Conservation (phyloP, 2,888 invertebrate species). For the Nomada flava region DNA sequence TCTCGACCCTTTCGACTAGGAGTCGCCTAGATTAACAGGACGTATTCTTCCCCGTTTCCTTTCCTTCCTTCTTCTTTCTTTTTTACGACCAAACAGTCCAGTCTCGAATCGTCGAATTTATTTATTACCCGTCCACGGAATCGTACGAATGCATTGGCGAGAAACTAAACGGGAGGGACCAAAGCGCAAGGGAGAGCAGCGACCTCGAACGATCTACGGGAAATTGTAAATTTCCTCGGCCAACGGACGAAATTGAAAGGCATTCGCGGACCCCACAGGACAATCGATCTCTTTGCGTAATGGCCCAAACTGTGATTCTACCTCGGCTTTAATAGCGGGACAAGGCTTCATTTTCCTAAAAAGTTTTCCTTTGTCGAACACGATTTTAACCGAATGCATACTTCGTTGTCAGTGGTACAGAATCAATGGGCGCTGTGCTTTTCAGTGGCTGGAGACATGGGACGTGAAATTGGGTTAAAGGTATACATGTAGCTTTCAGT, state of each 20-base stretch:
- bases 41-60: slow-evolving; percentile 19
- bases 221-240: slow-evolving; percentile 76
- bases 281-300: slow-evolving; percentile 72
- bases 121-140: slow-evolving; percentile 2
- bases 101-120: slow-evolving; percentile 34
- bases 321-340: slow-evolving; percentile 48
- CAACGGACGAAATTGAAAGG: slow-evolving; percentile 69
- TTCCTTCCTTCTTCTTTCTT: slow-evolving; percentile 3
- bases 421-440: too few relatives aligned
- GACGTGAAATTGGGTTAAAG: too few relatives aligned
- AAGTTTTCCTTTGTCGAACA: background rate
- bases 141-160: slow-evolving; percentile 17
- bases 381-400: background rate
- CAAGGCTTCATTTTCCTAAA: slow-evolving; percentile 26
- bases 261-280: slow-evolving; percentile 51
- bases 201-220: slow-evolving; percentile 63
- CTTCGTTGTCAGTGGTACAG: too few relatives aligned
- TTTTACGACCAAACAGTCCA: slow-evolving; percentile 51
- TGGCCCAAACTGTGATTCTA: slow-evolving; percentile 68
- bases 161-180: slow-evolving; percentile 16
- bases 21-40: slow-evolving; percentile 33
- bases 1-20: slow-evolving; percentile 9
- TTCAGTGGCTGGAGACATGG: too few relatives aligned
- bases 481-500: too few relatives aligned
- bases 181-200: slow-evolving; percentile 18